Percentiles rank a stretch among this genome's conserved stretches.
These are phyloP conservation scores for human DNA, from an alignment of 2,113 vertebrate genomes.

Conservation along the genomic window DNA sequence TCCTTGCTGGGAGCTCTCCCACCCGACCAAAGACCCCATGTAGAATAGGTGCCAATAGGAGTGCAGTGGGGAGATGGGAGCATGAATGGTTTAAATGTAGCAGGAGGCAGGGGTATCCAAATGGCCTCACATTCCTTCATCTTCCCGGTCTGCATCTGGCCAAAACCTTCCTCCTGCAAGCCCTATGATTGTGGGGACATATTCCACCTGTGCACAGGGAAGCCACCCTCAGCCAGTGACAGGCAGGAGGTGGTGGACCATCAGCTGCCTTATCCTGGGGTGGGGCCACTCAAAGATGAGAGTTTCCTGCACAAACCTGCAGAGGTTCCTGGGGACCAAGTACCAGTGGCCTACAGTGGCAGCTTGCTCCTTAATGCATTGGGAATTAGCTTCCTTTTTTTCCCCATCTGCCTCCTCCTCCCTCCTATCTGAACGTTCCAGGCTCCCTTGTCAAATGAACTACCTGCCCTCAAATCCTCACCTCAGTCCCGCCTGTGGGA, in stretches of 20 bases:
- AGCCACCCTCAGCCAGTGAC: neutral
- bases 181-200: rapidly evolving
- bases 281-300: neutral
- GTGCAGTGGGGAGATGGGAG: rapidly evolving
- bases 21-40: rapidly evolving
- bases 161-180: neutral
- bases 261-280: rapidly evolving
- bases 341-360: rapidly evolving
- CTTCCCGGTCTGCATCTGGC: rapidly evolving
- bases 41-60: neutral
- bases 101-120: rapidly evolving
- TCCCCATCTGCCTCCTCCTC: neutral
- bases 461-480: too few species aligned
- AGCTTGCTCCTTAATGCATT: neutral
- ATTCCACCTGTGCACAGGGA: rapidly evolving
- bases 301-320: neutral
- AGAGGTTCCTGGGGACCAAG: neutral
- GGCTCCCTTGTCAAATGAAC: neutral
- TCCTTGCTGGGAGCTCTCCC: too few species aligned
- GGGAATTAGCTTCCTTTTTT: neutral
- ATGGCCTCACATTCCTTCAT: rapidly evolving
- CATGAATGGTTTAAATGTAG: rapidly evolving
- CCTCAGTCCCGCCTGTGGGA: neutral
- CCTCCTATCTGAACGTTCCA: too few species aligned
- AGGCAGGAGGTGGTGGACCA: rapidly evolving